These are phyloP conservation scores for Oryzias melastigma DNA, from an alignment of 2,113 vertebrate genomes.

Conservation along the genomic window DNA sequence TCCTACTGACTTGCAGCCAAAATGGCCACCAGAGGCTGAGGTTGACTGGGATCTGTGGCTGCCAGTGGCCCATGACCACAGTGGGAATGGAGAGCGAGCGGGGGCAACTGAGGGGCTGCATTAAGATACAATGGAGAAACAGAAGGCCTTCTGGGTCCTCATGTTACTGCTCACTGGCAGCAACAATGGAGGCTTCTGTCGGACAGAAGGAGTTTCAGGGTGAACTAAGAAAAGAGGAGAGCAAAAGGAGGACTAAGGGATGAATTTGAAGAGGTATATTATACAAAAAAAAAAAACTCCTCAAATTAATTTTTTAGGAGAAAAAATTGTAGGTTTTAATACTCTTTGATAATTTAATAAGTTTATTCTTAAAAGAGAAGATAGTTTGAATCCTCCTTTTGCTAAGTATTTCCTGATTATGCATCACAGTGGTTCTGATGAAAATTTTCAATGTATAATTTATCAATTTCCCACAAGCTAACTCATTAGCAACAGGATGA, in stretches of 20 bases:
- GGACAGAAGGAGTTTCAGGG: conserved; percentile 24
- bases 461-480: too few species aligned
- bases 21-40: conserved; percentile 57
- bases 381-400: neutral
- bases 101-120: conserved; percentile 54
- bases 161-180: conserved; percentile 56
- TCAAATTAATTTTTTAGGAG: neutral
- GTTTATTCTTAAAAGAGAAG: neutral
- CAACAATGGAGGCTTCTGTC: conserved; percentile 73
- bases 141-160: conserved; percentile 55
- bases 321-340: neutral
- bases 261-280: neutral
- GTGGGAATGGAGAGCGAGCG: conserved; percentile 52
- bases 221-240: conserved; percentile 17
- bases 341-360: too few species aligned
- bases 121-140: conserved; percentile 59
- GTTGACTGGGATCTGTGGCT: conserved; percentile 60
- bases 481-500: too few species aligned
- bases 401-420: too few species aligned
- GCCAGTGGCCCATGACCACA: conserved; percentile 63
- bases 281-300: neutral
- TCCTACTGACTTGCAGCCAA: conserved; percentile 51
- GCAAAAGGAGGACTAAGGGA: conserved; percentile 11
- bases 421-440: too few species aligned
- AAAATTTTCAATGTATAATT: too few species aligned